Percentiles rank a stretch among this genome's conserved stretches.
Evolutionary conservation across 2,113 vertebrate species (phyloP).

Genomic region (Myanophis thanlyinensis): DNA sequence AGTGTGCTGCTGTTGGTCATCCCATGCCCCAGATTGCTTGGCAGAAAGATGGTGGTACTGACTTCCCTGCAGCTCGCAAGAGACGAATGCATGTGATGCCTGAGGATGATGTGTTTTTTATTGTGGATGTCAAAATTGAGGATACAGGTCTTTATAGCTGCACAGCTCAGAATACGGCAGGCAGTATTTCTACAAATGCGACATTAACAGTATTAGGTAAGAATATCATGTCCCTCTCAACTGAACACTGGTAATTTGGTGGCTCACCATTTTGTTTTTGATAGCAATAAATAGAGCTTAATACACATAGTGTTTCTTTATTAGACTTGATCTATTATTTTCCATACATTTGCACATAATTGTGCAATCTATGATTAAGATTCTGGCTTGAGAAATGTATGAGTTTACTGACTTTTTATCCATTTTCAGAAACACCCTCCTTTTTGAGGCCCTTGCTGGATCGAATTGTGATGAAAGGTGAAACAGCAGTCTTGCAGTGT

Average conservation of each 20-base stretch:
- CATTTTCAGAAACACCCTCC: conserved; percentile 86
- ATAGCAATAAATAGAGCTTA: not conserved
- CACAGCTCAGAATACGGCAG: conserved; percentile 93
- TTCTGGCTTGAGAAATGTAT: not conserved
- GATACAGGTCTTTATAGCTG: conserved; percentile 95
- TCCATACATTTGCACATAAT: not conserved
- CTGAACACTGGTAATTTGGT: not conserved
- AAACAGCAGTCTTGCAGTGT: conserved; percentile 93
- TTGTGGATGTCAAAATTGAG: conserved; percentile 90
- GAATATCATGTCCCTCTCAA: conserved; percentile 6
- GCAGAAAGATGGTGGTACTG: conserved; percentile 96
- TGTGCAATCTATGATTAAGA: not conserved
- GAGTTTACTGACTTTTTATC: not conserved
- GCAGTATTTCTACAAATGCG: conserved; percentile 89
- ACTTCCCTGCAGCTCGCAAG: conserved; percentile 93
- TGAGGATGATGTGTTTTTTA: conserved; percentile 96
- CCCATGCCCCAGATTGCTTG: conserved; percentile 94
- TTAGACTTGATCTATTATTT: not conserved
- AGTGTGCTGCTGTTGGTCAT: conserved; percentile 89
- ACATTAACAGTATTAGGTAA: conserved; percentile 92
- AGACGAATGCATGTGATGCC: conserved; percentile 99
- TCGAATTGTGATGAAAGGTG: conserved; percentile 88
- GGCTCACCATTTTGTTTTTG: not conserved
- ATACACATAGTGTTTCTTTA: not conserved
- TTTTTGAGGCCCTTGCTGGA: conserved; percentile 90